phyloP scores from a whole-genome alignment of 2,797 vertebrate genomes.

The Anguilla marmorata region DNA sequence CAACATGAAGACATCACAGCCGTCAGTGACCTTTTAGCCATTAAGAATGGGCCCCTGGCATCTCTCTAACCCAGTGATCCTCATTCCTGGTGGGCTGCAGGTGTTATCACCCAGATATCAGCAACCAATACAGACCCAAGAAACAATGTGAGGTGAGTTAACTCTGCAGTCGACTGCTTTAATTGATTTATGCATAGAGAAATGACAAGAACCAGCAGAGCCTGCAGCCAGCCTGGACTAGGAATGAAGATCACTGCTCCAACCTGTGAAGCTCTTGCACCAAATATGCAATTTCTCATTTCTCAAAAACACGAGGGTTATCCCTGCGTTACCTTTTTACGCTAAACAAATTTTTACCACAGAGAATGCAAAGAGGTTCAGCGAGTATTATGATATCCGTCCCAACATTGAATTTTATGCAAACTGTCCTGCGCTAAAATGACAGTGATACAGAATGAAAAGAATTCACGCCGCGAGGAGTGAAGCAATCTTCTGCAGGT shows the following conservation, averaged over 20 bases:
- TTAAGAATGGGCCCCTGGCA: background rate
- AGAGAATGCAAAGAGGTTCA: background rate
- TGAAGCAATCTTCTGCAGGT: background rate
- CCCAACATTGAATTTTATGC: background rate
- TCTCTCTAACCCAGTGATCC: background rate
- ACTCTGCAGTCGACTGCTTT: too few species aligned
- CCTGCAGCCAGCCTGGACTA: too few species aligned
- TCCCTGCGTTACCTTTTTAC: background rate
- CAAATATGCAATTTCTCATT: background rate
- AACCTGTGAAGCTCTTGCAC: background rate
- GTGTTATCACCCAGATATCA: too few species aligned
- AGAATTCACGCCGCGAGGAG: background rate
- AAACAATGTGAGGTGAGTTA: too few species aligned
- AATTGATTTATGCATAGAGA: too few species aligned
- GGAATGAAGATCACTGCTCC: background rate
- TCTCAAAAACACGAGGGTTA: background rate
- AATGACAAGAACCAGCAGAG: too few species aligned
- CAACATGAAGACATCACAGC: background rate
- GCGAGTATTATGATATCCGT: background rate
- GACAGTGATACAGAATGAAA: background rate
- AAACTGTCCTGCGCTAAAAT: background rate
- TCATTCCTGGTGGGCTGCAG: background rate
- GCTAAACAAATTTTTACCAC: background rate
- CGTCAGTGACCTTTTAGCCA: background rate
- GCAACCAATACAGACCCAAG: too few species aligned